A percentile compares a stretch with the other conserved stretches of the same genome.
phyloP scores from a whole-genome alignment of 2,888 invertebrate species.

The Scaptomyza polygonia region DNA sequence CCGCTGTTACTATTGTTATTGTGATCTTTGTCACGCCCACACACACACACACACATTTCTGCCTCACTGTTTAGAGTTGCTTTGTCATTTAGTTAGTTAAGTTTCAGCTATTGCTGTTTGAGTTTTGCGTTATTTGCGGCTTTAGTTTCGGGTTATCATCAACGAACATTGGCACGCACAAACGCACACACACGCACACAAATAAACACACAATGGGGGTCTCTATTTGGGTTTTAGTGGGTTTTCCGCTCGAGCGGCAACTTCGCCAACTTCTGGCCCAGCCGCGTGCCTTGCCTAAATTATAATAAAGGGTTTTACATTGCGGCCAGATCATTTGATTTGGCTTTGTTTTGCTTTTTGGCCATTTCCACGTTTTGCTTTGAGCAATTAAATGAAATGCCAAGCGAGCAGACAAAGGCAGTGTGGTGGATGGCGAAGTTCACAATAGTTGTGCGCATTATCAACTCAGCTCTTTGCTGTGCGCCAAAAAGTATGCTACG shows the following conservation, averaged over 20 bases:
- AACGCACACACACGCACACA: conserved; percentile 8
- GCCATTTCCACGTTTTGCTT: conserved; percentile 39
- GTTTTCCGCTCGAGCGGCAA: conserved; percentile 61
- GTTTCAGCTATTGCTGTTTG: conserved; percentile 39
- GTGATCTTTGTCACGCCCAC: conserved; percentile 26
- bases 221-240: conserved; percentile 51
- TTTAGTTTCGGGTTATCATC: conserved; percentile 72
- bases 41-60: conserved; percentile 5
- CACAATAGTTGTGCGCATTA: conserved; percentile 53
- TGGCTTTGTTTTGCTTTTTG: conserved; percentile 19
- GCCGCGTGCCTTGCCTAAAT: conserved; percentile 67
- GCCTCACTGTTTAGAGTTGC: conserved; percentile 32
- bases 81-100: conserved; percentile 50
- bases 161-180: conserved; percentile 64
- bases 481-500: conserved; percentile 50
- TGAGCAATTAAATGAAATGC: conserved; percentile 67
- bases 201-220: conserved; percentile 1
- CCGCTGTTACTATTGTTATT: conserved; percentile 25
- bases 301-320: conserved; percentile 75
- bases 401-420: conserved; percentile 42
- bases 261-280: conserved; percentile 6
- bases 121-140: conserved; percentile 74
- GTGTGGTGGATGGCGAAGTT: conserved; percentile 11
- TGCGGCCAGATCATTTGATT: conserved; percentile 49
- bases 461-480: conserved; percentile 30